Conservation (phyloP, 2,797 vertebrate genomes). For the Cichlasoma orientale region DNA sequence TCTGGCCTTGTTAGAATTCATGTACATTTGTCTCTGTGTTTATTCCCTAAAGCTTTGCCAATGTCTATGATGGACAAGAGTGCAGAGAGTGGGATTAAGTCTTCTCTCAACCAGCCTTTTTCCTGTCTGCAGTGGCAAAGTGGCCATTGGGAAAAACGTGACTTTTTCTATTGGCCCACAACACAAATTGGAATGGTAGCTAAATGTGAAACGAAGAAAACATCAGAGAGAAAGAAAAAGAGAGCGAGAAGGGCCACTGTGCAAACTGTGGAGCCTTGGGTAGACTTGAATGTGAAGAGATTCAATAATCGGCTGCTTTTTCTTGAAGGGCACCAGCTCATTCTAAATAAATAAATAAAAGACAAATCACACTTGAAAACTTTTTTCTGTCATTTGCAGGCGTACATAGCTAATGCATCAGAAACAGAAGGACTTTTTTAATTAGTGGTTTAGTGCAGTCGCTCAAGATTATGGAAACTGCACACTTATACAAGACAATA, state of each 20-base stretch:
- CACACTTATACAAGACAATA: background rate
- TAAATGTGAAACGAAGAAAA: background rate
- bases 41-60: constrained; percentile 10
- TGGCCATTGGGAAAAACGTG: background rate
- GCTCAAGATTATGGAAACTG: background rate
- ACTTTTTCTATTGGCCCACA: background rate
- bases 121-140: background rate
- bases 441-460: background rate
- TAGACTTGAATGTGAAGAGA: background rate
- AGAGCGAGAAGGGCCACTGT: background rate
- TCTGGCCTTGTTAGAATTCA: background rate
- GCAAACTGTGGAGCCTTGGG: background rate
- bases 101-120: background rate
- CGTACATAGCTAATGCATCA: background rate
- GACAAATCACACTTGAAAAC: background rate
- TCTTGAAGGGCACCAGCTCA: background rate
- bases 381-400: background rate
- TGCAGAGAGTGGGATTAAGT: background rate
- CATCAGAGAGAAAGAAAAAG: background rate
- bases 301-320: background rate
- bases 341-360: no score
- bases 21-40: background rate
- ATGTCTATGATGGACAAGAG: constrained; percentile 27
- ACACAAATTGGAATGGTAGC: background rate
- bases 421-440: background rate